Conservation (phyloP, 2,888 invertebrate species). For the Cryptus armator region DNA sequence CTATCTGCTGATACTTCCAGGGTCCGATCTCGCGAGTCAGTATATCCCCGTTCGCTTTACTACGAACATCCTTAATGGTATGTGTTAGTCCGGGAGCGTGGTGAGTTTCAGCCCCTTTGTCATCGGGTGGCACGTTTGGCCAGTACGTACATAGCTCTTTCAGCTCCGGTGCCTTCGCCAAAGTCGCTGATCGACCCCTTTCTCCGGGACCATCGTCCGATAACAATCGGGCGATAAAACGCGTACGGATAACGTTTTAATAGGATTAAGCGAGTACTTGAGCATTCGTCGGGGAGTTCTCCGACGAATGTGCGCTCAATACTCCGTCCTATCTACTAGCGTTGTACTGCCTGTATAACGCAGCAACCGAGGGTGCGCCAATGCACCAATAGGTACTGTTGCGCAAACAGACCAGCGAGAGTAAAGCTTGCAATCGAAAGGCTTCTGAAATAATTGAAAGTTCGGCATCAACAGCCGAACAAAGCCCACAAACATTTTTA, state of each 20-base stretch:
- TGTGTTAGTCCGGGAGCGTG: constrained; percentile 36
- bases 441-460: constrained; percentile 19
- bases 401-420: not conserved
- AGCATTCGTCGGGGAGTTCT: constrained; percentile 55
- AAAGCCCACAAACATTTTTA: not conserved
- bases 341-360: not conserved
- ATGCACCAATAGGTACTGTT: not conserved
- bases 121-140: constrained; percentile 53
- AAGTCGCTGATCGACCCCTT: constrained; percentile 59
- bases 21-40: constrained; percentile 36
- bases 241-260: constrained; percentile 72
- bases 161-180: constrained; percentile 44
- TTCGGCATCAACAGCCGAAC: constrained; percentile 8
- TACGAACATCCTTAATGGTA: constrained; percentile 46
- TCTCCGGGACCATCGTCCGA: constrained; percentile 62
- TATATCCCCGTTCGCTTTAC: constrained; percentile 30
- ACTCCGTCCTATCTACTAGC: constrained; percentile 37
- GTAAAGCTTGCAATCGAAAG: not conserved
- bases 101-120: constrained; percentile 56
- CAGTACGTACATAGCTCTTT: constrained; percentile 32
- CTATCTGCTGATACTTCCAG: constrained; percentile 15
- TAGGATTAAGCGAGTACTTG: constrained; percentile 71
- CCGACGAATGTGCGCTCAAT: constrained; percentile 46
- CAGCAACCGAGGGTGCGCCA: constrained; percentile 23
- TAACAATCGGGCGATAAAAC: constrained; percentile 68